Percentiles rank a stretch among this genome's conserved stretches.
Evolutionary conservation across 2,113 vertebrate species (phyloP).

Genomic region (Tautogolabrus adspersus): DNA sequence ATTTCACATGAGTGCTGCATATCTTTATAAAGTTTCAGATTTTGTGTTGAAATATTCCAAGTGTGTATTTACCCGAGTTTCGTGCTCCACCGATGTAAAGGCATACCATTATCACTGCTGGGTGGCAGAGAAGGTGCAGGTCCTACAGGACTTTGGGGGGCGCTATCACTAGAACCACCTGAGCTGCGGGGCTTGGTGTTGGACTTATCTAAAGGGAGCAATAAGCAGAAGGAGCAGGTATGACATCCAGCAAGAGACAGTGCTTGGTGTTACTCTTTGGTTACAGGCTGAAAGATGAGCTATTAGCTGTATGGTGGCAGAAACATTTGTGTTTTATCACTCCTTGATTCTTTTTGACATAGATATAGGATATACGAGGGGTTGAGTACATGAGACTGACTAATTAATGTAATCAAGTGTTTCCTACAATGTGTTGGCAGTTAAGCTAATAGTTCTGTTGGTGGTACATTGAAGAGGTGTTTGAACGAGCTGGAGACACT

Average conservation of each 20-base stretch:
- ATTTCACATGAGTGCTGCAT: not conserved
- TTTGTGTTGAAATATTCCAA: not conserved
- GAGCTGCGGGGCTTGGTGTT: conserved; percentile 77
- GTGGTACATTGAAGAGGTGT: too few species aligned
- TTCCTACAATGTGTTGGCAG: too few species aligned
- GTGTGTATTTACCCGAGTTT: conserved; percentile 75
- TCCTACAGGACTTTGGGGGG: conserved; percentile 81
- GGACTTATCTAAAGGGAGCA: conserved; percentile 75
- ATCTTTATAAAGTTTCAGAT: not conserved
- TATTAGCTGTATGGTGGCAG: too few species aligned
- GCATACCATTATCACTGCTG: conserved; percentile 73
- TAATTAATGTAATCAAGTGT: too few species aligned
- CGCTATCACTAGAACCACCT: conserved; percentile 78
- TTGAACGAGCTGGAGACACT: too few species aligned
- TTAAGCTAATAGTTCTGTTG: too few species aligned
- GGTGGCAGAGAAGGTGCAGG: conserved; percentile 69
- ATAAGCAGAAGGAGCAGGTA: conserved; percentile 13
- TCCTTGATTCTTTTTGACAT: too few species aligned
- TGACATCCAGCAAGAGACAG: not conserved
- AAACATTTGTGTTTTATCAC: too few species aligned
- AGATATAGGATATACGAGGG: too few species aligned
- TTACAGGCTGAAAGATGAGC: too few species aligned
- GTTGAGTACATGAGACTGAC: too few species aligned
- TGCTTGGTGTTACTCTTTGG: too few species aligned
- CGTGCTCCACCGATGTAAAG: conserved; percentile 76